A percentile compares a stretch with the other conserved stretches of the same genome.
Evolutionary conservation across 1,140 invertebrate genomes (phyloP).

Genomic region (Globodera rostochiensis): DNA sequence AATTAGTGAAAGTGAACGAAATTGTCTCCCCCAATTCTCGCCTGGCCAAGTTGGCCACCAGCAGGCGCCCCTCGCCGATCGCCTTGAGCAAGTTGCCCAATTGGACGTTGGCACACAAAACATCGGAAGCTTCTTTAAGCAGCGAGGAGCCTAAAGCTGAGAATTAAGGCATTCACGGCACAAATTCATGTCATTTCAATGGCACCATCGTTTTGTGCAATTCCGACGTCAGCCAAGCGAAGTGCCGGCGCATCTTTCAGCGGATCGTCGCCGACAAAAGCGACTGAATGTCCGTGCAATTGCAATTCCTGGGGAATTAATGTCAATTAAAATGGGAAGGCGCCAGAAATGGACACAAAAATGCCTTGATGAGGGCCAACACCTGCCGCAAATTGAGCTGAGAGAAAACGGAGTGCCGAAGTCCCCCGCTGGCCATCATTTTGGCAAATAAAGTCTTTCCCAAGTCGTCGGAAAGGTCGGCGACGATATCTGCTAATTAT

Average conservation of each 20-base stretch:
- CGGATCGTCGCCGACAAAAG: conserved; percentile 78
- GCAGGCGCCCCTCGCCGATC: conserved; percentile 61
- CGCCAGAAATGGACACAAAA: background rate
- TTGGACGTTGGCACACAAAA: conserved; percentile 41
- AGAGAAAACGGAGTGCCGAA: background rate
- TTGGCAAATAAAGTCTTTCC: background rate
- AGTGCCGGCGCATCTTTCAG: conserved; percentile 81
- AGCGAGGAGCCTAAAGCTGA: conserved; percentile 71
- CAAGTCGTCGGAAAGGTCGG: background rate
- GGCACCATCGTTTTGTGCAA: conserved; percentile 37
- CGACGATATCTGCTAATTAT: background rate
- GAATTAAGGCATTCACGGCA: background rate
- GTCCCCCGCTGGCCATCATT: background rate
- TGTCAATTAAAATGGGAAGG: background rate
- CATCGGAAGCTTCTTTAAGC: conserved; percentile 69
- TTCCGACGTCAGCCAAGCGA: conserved; percentile 78
- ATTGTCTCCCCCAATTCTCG: background rate
- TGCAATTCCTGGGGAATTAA: conserved; percentile 39
- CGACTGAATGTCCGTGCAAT: conserved; percentile 71
- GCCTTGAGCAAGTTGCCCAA: conserved; percentile 45
- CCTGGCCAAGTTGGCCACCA: conserved; percentile 67
- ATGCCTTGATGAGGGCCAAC: background rate
- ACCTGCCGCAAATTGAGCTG: background rate
- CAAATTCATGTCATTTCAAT: background rate
- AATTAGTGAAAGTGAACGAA: background rate